phyloP scores from a whole-genome alignment of 2,888 invertebrate genomes.

The Mythimna loreyi region DNA sequence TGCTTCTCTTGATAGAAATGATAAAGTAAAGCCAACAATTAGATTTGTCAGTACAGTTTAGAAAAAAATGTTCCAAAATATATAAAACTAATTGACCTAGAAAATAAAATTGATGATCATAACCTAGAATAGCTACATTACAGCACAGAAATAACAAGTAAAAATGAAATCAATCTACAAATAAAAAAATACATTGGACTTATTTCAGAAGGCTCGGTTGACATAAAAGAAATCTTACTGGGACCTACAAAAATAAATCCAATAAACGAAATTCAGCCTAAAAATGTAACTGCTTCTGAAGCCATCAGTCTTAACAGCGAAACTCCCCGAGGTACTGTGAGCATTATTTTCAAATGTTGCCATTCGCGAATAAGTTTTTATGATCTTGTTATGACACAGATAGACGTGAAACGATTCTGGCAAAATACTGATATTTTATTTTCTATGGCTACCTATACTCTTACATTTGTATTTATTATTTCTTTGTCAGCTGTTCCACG shows the following conservation, averaged over 20 bases:
- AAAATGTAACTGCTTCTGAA: conserved; percentile 27
- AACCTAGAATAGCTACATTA: background rate
- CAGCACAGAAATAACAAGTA: background rate
- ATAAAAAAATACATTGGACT: conserved; percentile 10
- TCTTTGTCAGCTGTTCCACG: conserved; percentile 5
- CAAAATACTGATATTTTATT: conserved; percentile 36
- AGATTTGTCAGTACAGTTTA: too few species aligned
- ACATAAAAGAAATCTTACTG: conserved; percentile 17
- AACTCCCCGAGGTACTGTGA: conserved; percentile 26
- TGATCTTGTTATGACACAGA: conserved; percentile 53
- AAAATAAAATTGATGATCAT: background rate
- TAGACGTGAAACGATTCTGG: conserved; percentile 45
- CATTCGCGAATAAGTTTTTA: conserved; percentile 59
- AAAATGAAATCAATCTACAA: conserved; percentile 9
- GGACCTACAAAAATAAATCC: conserved; percentile 8
- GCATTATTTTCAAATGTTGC: conserved; percentile 49
- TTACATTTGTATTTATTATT: conserved; percentile 20
- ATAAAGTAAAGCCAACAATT: too few species aligned
- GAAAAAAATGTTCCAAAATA: too few species aligned
- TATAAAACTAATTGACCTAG: background rate
- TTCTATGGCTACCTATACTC: conserved; percentile 6
- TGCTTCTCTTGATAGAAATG: too few species aligned
- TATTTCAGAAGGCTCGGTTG: background rate
- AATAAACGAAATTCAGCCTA: background rate
- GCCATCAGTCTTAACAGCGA: conserved; percentile 15